A percentile compares a stretch with the other conserved stretches of the same genome.
Evolutionary conservation across 2,113 vertebrate species (phyloP).

Genomic region (Nyctibius bracteatus): DNA sequence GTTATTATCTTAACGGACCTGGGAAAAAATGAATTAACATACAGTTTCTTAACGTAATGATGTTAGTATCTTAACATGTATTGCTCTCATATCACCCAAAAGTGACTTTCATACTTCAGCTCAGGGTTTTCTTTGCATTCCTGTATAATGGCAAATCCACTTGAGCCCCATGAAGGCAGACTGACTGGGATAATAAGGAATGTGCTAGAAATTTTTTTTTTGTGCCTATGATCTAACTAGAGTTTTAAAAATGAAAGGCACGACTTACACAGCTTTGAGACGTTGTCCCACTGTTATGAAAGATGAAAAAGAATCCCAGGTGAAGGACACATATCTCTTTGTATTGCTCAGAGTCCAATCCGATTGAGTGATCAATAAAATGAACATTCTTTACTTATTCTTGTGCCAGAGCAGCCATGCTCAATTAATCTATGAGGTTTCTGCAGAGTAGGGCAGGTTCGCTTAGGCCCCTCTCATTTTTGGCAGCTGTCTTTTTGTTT

Average conservation of each 20-base stretch:
- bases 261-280: neutral
- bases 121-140: neutral
- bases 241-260: neutral
- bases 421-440: neutral
- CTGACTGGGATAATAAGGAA: neutral
- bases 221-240: neutral
- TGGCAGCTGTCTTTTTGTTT: neutral
- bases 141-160: neutral
- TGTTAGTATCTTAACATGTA: neutral
- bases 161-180: neutral
- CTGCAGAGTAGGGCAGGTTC: neutral
- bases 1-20: neutral
- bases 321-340: neutral
- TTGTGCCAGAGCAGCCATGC: neutral
- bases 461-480: neutral
- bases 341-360: neutral
- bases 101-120: neutral
- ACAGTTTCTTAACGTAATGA: neutral
- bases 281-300: neutral
- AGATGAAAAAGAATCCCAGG: neutral
- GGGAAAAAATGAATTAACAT: neutral
- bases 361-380: neutral
- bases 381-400: neutral
- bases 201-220: neutral
- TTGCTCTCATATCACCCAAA: neutral